Evolutionary conservation across 1,140 invertebrate genomes (phyloP), one percentile per base, ranked within the genome.

Genomic region (Vollenhovia emeryi): DNA sequence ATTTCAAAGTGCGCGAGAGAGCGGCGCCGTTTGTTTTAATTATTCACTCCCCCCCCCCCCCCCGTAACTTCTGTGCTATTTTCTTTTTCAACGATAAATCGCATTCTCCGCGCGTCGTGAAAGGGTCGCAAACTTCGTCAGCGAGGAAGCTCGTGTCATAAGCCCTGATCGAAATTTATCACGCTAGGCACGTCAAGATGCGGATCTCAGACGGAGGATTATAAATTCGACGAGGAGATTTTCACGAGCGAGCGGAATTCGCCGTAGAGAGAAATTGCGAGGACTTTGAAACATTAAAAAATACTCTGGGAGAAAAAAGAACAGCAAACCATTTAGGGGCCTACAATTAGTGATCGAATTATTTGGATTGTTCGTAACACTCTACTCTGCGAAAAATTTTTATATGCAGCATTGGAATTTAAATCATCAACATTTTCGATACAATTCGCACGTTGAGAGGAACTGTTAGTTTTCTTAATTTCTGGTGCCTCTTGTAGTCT

Each of bases 131-230:
- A 74, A 74, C 71, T 74, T 74, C 50, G 50, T 74, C 71, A 55
- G 4, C 33, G 6, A 24, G 33, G 33, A 40, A 57, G 48, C 50
- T 57, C 30, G 30, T 33, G 30, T 74, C 33, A 74, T 55, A 74
- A 57, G 71, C n/a, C n/a, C 71, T 74, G 30, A 74, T 74, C 50
- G 50, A 74, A 74, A 74, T 74, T 57, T 74, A 57, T 74, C 71
- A 57, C 50, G 27, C 27, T 18, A 11, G 50, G 30, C n/a, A 57
- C 13, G 71, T 74, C 30, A 74, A 55, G 50, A 36, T 13, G 33
- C 21, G 50, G 50, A 74, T 57, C 50, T 74, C 21, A 55, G 33
- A n/a, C 45, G 33, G 40, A 55, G 71, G 50, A 73, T 73, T 73
- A 73, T 73, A 73, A 40, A 74, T 40, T 74, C 30, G n/a, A 73